phyloP scores from a whole-genome alignment of 2,797 vertebrate genomes.

The Scolopax bukidnonensis region DNA sequence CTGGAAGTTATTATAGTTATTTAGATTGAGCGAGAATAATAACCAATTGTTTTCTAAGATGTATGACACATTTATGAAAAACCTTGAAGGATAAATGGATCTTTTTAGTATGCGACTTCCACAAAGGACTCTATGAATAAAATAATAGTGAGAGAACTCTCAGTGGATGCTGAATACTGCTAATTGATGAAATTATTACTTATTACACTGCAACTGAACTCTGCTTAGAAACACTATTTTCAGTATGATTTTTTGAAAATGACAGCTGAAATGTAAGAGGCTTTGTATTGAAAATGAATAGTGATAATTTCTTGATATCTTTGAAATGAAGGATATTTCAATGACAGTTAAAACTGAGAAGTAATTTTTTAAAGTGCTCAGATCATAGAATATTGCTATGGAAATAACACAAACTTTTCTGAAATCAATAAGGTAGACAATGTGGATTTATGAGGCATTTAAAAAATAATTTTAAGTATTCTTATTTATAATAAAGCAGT shows the following conservation, averaged over 20 bases:
- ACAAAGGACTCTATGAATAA: conserved; percentile 69
- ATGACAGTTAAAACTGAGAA: conserved; percentile 55
- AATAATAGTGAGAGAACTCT: conserved; percentile 71
- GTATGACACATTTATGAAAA: conserved; percentile 64
- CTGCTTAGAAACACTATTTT: conserved; percentile 71
- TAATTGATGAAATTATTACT: conserved; percentile 74
- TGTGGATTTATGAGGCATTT: conserved; percentile 17
- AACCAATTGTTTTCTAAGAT: conserved; percentile 66
- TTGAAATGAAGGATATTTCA: conserved; percentile 59
- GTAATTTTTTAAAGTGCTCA: conserved; percentile 22
- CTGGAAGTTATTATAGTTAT: conserved; percentile 66
- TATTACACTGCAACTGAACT: conserved; percentile 64
- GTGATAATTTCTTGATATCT: conserved; percentile 72
- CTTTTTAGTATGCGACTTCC: conserved; percentile 66
- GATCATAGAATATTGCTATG: conserved; percentile 9
- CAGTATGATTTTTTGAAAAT: conserved; percentile 61
- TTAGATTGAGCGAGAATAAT: conserved; percentile 69
- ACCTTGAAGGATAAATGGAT: conserved; percentile 67
- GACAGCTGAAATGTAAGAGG: conserved; percentile 67
- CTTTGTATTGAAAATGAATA: conserved; percentile 70
- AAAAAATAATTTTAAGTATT: background rate
- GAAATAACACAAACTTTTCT: conserved; percentile 37
- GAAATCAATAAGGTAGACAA: conserved; percentile 28
- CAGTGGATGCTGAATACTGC: conserved; percentile 71
- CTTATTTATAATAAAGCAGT: conserved; percentile 37